Evolutionary conservation across 1,140 invertebrate species (phyloP), one percentile per base, ranked within the genome.

Genomic region (Zaprionus kolodkinae): DNA sequence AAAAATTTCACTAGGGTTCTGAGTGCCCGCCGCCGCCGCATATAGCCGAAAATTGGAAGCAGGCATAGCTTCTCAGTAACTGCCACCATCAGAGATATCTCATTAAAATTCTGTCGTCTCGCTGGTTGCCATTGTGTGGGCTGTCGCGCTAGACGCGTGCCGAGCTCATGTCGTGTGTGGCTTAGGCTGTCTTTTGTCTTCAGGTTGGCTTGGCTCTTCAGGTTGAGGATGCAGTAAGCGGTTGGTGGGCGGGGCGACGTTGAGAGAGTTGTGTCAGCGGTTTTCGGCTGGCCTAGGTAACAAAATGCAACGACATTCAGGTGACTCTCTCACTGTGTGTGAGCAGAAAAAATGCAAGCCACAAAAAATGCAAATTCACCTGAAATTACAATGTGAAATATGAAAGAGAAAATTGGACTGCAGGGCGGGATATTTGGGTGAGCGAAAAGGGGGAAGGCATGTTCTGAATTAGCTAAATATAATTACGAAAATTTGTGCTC

Each of bases 51-150:
- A 87, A 80, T 64, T 72, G 70, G 84, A 87, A 79, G 61, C 65
- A 50, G 55, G 35, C 36, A 38, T 21, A 57, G 61, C 45, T 59
- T 13, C 62, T 36, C 45, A 59, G 36, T 59, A 56, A 62, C 69
- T 66, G 77, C 74, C 33, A 61, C 30, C 62, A 13, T 65, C 62
- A 71, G 66, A 67, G 68, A 83, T 88, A 84, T 88, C 85, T 89
- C 78, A 88, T 88, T 88, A 89, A 88, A 88, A 88, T 89, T 67
- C 85, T 71, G 83, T 86, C 73, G 68, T 71, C 50, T 69, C 38
- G 57, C 55, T 67, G 27, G 56, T 30, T 74, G 70, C 38, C 64
- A 60, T 69, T 77, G 78, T 69, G 68, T 69, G 68, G 48, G 55
- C 66, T 54, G 61, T 60, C 45, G 45, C 40, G 71, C 54, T 57